These are phyloP conservation scores for Gibbula magus DNA, from an alignment of 2,888 invertebrate genomes.

Conservation along the genomic window DNA sequence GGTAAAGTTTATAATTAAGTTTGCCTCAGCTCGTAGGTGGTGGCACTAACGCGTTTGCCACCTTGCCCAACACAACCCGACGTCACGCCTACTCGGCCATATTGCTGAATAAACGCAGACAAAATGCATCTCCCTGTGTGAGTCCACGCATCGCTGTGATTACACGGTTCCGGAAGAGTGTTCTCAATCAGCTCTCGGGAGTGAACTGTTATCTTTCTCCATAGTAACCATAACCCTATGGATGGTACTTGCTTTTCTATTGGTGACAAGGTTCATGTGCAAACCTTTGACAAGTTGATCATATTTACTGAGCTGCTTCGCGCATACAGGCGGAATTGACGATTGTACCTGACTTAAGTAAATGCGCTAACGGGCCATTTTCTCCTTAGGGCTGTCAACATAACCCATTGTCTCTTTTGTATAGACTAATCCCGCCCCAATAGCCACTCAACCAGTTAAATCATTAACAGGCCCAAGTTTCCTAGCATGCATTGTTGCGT, in stretches of 20 bases:
- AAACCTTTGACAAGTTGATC: slow-evolving; percentile 26
- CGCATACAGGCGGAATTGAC: slow-evolving; percentile 29
- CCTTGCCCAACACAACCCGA: neutral
- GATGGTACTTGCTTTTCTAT: neutral
- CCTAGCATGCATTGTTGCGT: slow-evolving; percentile 27
- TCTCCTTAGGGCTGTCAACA: slow-evolving; percentile 34
- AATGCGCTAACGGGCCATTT: slow-evolving; percentile 53
- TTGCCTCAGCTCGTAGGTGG: slow-evolving; percentile 7
- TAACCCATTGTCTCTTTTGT: slow-evolving; percentile 40
- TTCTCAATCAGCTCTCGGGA: neutral
- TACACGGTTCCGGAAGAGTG: neutral
- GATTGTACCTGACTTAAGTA: slow-evolving; percentile 45
- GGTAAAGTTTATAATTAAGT: neutral
- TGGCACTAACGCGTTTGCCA: neutral
- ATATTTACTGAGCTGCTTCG: slow-evolving; percentile 33
- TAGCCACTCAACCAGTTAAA: slow-evolving; percentile 34
- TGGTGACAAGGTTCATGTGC: slow-evolving; percentile 19
- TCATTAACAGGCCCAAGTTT: slow-evolving; percentile 31
- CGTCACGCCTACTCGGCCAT: neutral
- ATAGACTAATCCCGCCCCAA: slow-evolving; percentile 36
- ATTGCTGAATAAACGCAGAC: slow-evolving; percentile 17
- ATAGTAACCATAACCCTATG: slow-evolving; percentile 7
- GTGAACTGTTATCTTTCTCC: slow-evolving; percentile 23
- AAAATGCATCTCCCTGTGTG: slow-evolving; percentile 1
- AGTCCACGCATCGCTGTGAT: neutral